Evolutionary conservation across 92 coral and sea anemone genomes (phyloP).

Genomic region (Plumapathes pennacea): DNA sequence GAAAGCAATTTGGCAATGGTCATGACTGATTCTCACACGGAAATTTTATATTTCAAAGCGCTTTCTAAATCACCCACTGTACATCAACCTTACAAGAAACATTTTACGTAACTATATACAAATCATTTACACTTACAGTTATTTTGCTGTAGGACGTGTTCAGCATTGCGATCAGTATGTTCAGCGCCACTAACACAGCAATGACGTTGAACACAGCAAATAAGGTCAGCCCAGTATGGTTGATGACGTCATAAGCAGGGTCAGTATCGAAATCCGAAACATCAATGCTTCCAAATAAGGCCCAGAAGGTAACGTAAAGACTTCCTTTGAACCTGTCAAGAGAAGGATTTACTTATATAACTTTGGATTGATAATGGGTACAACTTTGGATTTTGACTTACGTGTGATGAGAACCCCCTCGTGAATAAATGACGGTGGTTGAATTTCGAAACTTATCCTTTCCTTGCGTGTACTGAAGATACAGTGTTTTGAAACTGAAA

Average conservation of each 20-base stretch:
- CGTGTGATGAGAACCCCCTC: no score
- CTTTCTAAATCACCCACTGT: neutral
- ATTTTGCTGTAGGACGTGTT: constrained; percentile 63
- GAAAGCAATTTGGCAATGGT: no score
- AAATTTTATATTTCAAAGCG: no score
- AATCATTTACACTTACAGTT: constrained; percentile 45
- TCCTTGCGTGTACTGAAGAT: no score
- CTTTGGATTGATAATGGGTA: no score
- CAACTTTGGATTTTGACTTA: no score
- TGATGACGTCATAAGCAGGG: constrained; percentile 39
- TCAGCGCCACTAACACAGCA: constrained; percentile 72
- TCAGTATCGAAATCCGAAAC: constrained; percentile 42
- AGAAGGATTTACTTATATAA: no score
- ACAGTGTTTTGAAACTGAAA: no score
- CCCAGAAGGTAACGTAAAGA: constrained; percentile 72
- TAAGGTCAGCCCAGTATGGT: constrained; percentile 66
- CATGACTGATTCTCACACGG: no score
- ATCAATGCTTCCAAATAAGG: constrained; percentile 62
- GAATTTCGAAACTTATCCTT: no score
- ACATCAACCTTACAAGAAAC: neutral
- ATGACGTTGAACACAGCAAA: constrained; percentile 58
- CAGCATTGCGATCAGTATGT: constrained; percentile 88
- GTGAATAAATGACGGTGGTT: no score
- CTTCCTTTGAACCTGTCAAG: constrained; percentile 40
- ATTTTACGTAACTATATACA: neutral